Conservation (phyloP, 2,888 invertebrate genomes). For the Macaria liturata region DNA sequence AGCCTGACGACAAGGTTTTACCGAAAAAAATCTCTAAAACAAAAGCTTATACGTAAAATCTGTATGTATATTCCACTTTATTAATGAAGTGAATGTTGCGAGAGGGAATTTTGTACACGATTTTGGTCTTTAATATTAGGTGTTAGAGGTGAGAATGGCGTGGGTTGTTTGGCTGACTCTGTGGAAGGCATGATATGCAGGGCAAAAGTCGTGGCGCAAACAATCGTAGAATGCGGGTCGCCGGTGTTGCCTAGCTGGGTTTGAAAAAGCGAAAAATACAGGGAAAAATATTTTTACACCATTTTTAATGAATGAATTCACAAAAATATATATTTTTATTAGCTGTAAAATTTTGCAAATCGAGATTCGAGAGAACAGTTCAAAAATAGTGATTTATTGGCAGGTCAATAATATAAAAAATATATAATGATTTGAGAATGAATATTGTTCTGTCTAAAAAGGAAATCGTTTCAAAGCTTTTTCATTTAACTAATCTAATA, state of each 20-base stretch:
- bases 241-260: constrained; percentile 17
- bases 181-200: constrained; percentile 36
- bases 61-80: constrained; percentile 47
- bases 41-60: constrained; percentile 39
- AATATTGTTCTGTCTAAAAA: no score
- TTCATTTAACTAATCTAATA: no score
- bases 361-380: no score
- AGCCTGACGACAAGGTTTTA: constrained; percentile 26
- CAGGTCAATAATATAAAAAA: no score
- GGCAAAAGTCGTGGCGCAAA: constrained; percentile 52
- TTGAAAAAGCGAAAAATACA: no score
- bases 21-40: constrained; percentile 32
- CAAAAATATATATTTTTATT: no score
- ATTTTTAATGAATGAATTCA: no score
- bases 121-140: constrained; percentile 8
- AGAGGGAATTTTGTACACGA: constrained; percentile 32
- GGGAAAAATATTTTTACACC: no score
- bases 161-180: constrained; percentile 14
- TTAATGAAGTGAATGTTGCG: constrained; percentile 47
- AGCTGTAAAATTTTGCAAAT: no score
- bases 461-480: no score
- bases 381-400: no score
- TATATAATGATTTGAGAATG: no score
- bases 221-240: constrained; percentile 68
- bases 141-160: constrained; percentile 21